Percentiles rank a stretch among this genome's conserved stretches.
Evolutionary conservation across 1,140 invertebrate species (phyloP).

Genomic region (Cydia splendana): DNA sequence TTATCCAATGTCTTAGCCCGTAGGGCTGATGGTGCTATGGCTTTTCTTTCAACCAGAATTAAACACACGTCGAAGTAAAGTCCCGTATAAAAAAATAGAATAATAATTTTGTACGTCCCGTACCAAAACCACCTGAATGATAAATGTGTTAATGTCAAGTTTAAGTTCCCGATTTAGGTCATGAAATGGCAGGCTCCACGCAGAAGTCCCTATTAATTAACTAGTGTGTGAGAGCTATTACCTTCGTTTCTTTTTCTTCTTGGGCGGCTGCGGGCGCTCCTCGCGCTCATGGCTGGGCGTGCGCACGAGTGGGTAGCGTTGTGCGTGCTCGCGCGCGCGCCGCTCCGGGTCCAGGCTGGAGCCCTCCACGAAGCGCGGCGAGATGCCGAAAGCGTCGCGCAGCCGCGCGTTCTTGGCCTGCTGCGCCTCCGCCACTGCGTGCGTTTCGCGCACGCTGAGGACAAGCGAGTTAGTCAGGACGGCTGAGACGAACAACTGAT

Average conservation of each 20-base stretch:
- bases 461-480: slow-evolving; percentile 7
- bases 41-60: too few species aligned
- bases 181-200: too few species aligned
- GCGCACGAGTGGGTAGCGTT: slow-evolving; percentile 83
- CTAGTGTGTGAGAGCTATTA: slow-evolving; percentile 38
- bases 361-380: slow-evolving; percentile 95
- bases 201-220: too few species aligned
- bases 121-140: too few species aligned
- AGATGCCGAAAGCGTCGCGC: slow-evolving; percentile 96
- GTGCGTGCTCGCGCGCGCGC: slow-evolving; percentile 81
- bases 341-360: slow-evolving; percentile 94
- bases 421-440: slow-evolving; percentile 97
- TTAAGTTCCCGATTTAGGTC: too few species aligned
- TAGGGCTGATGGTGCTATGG: too few species aligned
- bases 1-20: too few species aligned
- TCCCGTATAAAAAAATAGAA: too few species aligned
- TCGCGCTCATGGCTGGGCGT: slow-evolving; percentile 80
- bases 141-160: too few species aligned
- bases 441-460: slow-evolving; percentile 93
- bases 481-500: not conserved
- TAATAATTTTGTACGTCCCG: too few species aligned
- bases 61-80: too few species aligned
- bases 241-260: slow-evolving; percentile 81
- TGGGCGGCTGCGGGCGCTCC: slow-evolving; percentile 54
- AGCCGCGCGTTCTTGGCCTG: slow-evolving; percentile 96